Conservation (phyloP, 2,888 invertebrate species). For the Coelinius sp. region DNA sequence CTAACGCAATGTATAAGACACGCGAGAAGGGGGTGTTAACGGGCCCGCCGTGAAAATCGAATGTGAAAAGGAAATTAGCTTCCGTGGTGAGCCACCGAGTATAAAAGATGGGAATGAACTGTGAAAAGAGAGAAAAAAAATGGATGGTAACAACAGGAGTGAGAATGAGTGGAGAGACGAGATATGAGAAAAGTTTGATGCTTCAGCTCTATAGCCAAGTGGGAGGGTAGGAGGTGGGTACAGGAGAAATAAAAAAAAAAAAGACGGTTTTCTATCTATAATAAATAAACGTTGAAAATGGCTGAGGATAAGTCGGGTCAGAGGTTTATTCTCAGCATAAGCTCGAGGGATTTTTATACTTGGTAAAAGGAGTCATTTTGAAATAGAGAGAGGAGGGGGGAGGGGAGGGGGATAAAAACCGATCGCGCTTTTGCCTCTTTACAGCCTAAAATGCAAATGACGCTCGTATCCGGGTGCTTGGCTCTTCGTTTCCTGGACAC, state of each 20-base stretch:
- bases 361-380: conserved; percentile 27
- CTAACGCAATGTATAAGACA: conserved; percentile 17
- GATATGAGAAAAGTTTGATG: conserved; percentile 11
- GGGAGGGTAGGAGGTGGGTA: conserved; percentile 38
- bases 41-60: conserved; percentile 65
- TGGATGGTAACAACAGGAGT: background rate
- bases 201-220: conserved; percentile 7
- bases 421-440: conserved; percentile 59
- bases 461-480: conserved; percentile 60
- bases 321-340: conserved; percentile 66
- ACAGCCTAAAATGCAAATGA: conserved; percentile 68
- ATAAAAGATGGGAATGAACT: conserved; percentile 26
- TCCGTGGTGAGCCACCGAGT: conserved; percentile 46
- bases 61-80: conserved; percentile 69
- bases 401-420: conserved; percentile 23
- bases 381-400: conserved; percentile 3
- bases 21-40: conserved; percentile 58
- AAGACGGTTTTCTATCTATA: conserved; percentile 21
- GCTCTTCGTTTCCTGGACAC: conserved; percentile 57
- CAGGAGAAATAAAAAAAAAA: conserved; percentile 43
- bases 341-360: conserved; percentile 50
- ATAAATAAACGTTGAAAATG: conserved; percentile 22
- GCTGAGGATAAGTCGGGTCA: conserved; percentile 39
- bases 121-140: background rate
- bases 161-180: background rate